Base-by-base conservation (phyloP, 2,113 vertebrate genomes). In the Phylloscopus whistleri region DNA sequence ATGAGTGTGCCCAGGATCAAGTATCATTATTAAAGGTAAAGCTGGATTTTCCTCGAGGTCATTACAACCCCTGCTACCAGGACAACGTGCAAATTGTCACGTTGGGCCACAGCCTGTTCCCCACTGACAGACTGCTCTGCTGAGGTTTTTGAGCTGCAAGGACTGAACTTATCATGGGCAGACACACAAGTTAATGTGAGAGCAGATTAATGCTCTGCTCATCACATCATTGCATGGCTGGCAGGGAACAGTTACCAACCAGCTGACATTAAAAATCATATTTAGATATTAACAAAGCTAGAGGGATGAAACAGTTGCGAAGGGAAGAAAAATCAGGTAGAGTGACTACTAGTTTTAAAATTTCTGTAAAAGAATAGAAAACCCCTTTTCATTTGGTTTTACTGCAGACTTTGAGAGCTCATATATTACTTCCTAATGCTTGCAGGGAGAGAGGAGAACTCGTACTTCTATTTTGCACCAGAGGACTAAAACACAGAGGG, bases 401-500 rank as follows among this genome's bases (percentile, higher is more conserved):
- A 66, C 24, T 28, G 30, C 10, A 49, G 15, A 14, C 46, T 94
- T 51, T 35, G 26, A 67, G 14, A 64, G 31, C 28, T 76, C 69
- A 16, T 55, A 4, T 15, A 27, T 33, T 22, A 28, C 13, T 41
- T 69, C 28, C 48, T 41, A 55, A 49, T 16, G 20, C 23, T 39
- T 74, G 33, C 16, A 78, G 21, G 64, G 17, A 92, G n/a, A 92
- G n/a, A 37, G n/a, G 44, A 63, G 31, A 24, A 48, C 55, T 77
- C 0, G 0, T 11, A 75, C 2, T 11, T 37, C 20, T 37, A 17
- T 37, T 74, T 35, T 14, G 11, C 41, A 89, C 51, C 59, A 77
- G 35, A 69, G 55, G 69, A 88, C 13, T 73, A 74, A 87, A 93
- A 94, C 63, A 84, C 60, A 68, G 41, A 76, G 9, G 27, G 28